Evolutionary conservation across 2,113 vertebrate species (phyloP).

Genomic region (Ceuthmochares aereus): DNA sequence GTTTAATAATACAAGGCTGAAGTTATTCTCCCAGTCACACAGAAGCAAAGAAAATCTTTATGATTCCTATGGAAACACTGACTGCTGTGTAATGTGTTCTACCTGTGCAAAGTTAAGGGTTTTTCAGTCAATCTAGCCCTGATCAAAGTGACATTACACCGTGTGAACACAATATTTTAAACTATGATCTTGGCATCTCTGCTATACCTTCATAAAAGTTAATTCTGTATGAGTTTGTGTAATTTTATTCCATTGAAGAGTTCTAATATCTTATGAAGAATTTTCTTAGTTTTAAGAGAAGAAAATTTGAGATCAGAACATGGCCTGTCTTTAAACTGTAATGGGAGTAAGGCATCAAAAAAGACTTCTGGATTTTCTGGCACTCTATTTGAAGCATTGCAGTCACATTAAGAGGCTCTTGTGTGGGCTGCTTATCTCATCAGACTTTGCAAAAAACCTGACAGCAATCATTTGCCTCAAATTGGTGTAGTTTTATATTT

Average conservation of each 20-base stretch:
- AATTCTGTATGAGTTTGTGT: not conserved
- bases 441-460: not conserved
- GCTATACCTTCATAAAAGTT: not conserved
- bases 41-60: not conserved
- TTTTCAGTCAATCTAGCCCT: not conserved
- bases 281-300: not conserved
- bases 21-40: not conserved
- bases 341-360: not conserved
- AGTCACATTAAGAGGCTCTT: not conserved
- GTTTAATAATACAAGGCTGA: not conserved
- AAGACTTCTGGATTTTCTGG: not conserved
- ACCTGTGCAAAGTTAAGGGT: not conserved
- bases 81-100: not conserved
- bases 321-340: not conserved
- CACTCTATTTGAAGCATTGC: not conserved
- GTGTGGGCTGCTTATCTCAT: not conserved
- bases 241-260: not conserved
- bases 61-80: constrained; percentile 23
- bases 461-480: not conserved
- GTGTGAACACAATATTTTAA: not conserved
- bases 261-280: not conserved
- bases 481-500: not conserved
- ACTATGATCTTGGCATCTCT: not conserved
- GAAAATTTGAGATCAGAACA: not conserved
- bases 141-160: not conserved